A percentile compares a stretch with the other conserved stretches of the same genome.
phyloP scores from a whole-genome alignment of 2,797 vertebrate genomes.

The Fundulus diaphanus region DNA sequence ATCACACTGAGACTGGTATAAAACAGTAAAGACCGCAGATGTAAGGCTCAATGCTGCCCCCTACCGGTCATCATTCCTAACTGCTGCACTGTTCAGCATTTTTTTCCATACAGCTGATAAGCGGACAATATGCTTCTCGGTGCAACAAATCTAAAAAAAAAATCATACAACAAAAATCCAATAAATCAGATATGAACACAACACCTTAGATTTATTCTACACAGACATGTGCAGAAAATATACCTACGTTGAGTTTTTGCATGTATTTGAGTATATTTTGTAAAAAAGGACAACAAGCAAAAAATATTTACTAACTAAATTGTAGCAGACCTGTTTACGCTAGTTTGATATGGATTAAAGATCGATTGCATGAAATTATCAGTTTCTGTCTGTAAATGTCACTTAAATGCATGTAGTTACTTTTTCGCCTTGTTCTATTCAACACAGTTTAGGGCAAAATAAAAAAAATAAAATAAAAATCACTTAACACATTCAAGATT shows the following conservation, averaged over 20 bases:
- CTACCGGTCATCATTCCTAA: constrained; percentile 18
- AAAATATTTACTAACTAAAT: neutral
- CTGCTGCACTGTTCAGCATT: neutral
- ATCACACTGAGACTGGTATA: neutral
- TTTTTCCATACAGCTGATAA: neutral
- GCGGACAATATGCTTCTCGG: neutral
- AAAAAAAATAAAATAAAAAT: too few relatives aligned
- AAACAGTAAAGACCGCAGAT: neutral
- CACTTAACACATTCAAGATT: too few relatives aligned
- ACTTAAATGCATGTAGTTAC: neutral
- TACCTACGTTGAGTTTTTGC: neutral
- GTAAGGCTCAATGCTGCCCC: constrained; percentile 8
- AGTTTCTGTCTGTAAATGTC: neutral
- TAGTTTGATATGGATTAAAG: neutral
- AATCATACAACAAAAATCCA: neutral
- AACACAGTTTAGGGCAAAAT: too few relatives aligned
- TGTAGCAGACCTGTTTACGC: neutral
- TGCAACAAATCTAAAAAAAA: neutral
- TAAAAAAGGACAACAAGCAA: neutral
- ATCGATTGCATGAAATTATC: neutral
- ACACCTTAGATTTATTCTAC: too few relatives aligned
- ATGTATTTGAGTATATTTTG: neutral
- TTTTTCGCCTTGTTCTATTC: neutral
- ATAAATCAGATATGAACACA: neutral
- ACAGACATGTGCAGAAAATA: neutral